Evolutionary conservation across 2,888 invertebrate species (phyloP), one percentile per base, ranked within the genome.

Genomic region (Caenorhabditis doughertyi): DNA sequence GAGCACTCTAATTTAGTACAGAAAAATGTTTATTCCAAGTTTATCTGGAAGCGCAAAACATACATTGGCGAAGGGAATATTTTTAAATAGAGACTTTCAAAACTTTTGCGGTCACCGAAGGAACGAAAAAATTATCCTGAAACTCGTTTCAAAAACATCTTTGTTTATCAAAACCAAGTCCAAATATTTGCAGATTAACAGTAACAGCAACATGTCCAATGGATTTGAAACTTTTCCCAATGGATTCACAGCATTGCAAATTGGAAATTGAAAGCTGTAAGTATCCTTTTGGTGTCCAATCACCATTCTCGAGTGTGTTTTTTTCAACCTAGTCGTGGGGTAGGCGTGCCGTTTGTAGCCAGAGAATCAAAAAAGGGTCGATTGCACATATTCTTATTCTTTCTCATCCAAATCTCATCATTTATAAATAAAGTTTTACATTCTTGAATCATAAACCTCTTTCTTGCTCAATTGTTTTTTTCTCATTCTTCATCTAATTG

Each of bases 131-230:
- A n/a, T n/a, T n/a, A n/a, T n/a, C n/a, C n/a, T n/a, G n/a, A n/a
- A 35, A 7, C 35, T 35, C 7, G 35, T 7, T 7, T 35, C 35
- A 35, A 35, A 35, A 35, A 9, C 35, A n/a, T n/a, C n/a, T n/a
- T n/a, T n/a, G n/a, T n/a, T n/a, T n/a, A n/a, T n/a, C n/a, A n/a
- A n/a, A n/a, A n/a, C n/a, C n/a, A n/a, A n/a, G n/a, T n/a, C n/a
- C n/a, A n/a, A n/a, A n/a, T n/a, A n/a, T 13, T 32, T 71, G 11
- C 76, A 94, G 94, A 87, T 88, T 94, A 73, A 94, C 94, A 81
- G 92, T 94, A 55, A 93, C 93, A 0, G 94, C 94, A 84, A 93
- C 94, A 9, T 94, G 94, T 85, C 94, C 94, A 92, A 94, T 94
- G 94, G 93, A 94, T 83, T 92, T 94, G 21, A 93, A 93, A 29